Evolutionary conservation across 2,888 invertebrate genomes (phyloP).

Genomic region (Euzophera pinguis): DNA sequence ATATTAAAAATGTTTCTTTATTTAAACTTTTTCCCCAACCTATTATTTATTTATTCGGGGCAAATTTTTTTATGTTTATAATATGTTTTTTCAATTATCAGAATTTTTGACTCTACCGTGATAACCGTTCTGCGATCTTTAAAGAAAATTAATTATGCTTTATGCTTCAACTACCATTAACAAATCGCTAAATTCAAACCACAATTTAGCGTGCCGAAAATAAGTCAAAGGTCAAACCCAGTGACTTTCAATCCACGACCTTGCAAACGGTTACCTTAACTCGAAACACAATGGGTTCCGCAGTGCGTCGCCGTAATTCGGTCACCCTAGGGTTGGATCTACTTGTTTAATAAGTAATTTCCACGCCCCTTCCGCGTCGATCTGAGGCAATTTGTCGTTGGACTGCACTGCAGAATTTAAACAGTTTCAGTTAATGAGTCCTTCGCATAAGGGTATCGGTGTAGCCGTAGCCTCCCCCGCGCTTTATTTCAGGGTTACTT

Average conservation of each 20-base stretch:
- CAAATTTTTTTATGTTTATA: no score
- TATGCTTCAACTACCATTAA: no score
- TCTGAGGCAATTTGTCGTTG: conserved; percentile 32
- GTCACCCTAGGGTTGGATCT: conserved; percentile 34
- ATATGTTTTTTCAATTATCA: no score
- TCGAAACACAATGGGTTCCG: conserved; percentile 49
- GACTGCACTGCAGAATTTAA: conserved; percentile 31
- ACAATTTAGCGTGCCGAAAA: no score
- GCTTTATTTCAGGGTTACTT: conserved; percentile 1
- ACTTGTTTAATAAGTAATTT: conserved; percentile 45
- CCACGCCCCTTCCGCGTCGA: conserved; percentile 29
- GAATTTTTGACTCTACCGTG: no score
- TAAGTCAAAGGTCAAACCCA: neutral
- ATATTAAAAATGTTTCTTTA: no score
- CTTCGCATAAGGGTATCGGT: neutral
- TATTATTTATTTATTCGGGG: no score
- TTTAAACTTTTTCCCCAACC: no score
- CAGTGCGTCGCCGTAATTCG: conserved; percentile 56
- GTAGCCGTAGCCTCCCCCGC: neutral
- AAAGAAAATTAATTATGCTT: no score
- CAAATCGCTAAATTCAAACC: no score
- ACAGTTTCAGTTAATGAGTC: conserved; percentile 15
- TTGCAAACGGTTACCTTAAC: conserved; percentile 29
- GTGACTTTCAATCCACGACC: neutral
- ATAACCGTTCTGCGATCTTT: no score